phyloP scores from a whole-genome alignment of 1,140 invertebrate species.

The Protaetia brevitarsis region DNA sequence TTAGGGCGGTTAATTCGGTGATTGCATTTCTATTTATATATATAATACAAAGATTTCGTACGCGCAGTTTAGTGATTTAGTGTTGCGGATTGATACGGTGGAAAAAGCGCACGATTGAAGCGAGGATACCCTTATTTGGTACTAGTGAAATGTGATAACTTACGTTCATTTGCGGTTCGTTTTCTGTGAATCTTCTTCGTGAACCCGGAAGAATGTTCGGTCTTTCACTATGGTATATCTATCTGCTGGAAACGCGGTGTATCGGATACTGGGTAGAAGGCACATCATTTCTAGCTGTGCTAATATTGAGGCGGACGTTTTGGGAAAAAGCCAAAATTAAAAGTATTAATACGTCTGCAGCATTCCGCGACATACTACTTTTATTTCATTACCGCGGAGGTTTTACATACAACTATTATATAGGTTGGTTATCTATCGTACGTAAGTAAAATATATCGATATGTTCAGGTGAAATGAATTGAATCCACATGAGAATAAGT shows the following conservation, averaged over 20 bases:
- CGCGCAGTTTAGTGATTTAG: too few relatives aligned
- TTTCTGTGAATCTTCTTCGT: not conserved
- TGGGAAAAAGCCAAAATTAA: conserved; percentile 28
- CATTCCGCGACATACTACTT: not conserved
- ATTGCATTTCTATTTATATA: not conserved
- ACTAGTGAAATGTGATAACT: conserved; percentile 12
- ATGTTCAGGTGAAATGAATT: not conserved
- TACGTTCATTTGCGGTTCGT: conserved; percentile 1
- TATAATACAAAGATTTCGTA: too few relatives aligned
- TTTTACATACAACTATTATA: too few relatives aligned
- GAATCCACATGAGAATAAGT: too few relatives aligned
- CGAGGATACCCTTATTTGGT: too few relatives aligned
- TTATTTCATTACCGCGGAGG: not conserved
- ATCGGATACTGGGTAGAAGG: not conserved
- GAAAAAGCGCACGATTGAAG: not conserved
- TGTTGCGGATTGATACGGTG: too few relatives aligned
- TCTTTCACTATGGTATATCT: conserved; percentile 12
- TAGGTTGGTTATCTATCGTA: not conserved
- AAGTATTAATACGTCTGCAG: conserved; percentile 24
- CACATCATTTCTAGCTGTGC: conserved; percentile 16
- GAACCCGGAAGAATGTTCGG: not conserved
- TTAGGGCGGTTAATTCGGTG: not conserved
- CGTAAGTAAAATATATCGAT: not conserved
- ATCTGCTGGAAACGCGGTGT: conserved; percentile 1
- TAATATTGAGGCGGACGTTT: conserved; percentile 28